Evolutionary conservation across 2,797 vertebrate genomes (phyloP).

Genomic region (Benthosema pterotum): DNA sequence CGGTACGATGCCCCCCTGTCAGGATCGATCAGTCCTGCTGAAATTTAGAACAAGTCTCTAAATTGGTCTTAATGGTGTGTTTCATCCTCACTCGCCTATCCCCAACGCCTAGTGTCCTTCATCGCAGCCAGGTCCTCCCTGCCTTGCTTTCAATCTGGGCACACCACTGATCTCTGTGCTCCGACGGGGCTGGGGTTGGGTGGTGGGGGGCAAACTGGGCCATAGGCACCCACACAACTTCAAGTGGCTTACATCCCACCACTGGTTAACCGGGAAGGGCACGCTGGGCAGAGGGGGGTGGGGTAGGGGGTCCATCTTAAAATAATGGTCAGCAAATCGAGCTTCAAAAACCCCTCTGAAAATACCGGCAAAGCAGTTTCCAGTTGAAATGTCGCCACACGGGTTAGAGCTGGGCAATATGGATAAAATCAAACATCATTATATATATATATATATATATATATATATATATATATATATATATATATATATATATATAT

Average conservation of each 20-base stretch:
- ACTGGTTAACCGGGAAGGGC: conserved; percentile 28
- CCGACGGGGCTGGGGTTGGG: conserved; percentile 60
- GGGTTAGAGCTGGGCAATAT: too few relatives aligned
- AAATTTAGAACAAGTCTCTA: conserved; percentile 84
- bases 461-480: too few relatives aligned
- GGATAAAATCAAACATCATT: too few relatives aligned
- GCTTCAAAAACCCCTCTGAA: conserved; percentile 35
- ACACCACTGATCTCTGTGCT: conserved; percentile 76
- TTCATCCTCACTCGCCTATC: conserved; percentile 75
- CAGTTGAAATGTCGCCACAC: conserved; percentile 50
- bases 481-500: too few relatives aligned
- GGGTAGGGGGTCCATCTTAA: conserved; percentile 58
- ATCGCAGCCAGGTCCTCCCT: conserved; percentile 72
- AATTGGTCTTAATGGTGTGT: conserved; percentile 84
- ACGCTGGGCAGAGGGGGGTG: conserved; percentile 55
- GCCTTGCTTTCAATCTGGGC: conserved; percentile 72
- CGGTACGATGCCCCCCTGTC: conserved; percentile 82
- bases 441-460: too few relatives aligned
- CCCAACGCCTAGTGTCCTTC: conserved; percentile 76
- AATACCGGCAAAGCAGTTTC: conserved; percentile 51
- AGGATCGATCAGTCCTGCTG: conserved; percentile 84
- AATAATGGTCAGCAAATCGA: conserved; percentile 53
- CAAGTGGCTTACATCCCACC: conserved; percentile 68
- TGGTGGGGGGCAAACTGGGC: conserved; percentile 65
- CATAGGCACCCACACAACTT: conserved; percentile 64